A percentile compares a stretch with the other conserved stretches of the same genome.
phyloP scores from a whole-genome alignment of 2,888 invertebrate species.

The Epinotia bilunana region DNA sequence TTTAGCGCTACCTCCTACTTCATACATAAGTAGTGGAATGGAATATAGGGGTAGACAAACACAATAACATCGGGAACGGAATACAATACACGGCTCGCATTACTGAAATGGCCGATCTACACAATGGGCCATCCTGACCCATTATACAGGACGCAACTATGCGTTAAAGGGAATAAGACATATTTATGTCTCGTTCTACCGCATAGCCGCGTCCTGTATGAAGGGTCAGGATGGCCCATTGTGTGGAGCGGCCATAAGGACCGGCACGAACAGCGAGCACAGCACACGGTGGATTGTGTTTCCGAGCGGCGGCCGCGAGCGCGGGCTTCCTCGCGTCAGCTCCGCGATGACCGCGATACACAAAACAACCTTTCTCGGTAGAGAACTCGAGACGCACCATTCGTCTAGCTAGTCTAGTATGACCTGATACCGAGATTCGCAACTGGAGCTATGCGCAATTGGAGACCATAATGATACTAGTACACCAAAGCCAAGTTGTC shows the following conservation, averaged over 20 bases:
- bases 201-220: too few species aligned
- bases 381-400: background rate
- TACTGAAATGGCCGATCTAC: too few species aligned
- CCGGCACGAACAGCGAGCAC: background rate
- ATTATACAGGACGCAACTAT: too few species aligned
- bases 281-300: background rate
- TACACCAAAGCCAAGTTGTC: background rate
- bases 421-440: background rate
- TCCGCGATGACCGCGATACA: background rate
- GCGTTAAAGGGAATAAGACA: too few species aligned
- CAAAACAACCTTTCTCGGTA: background rate
- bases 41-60: background rate
- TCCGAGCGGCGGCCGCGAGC: background rate
- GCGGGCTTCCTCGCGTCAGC: background rate
- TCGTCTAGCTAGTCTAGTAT: background rate
- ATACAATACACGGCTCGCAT: background rate
- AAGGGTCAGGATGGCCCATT: too few species aligned
- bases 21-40: background rate
- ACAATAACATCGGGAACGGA: background rate
- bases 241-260: too few species aligned
- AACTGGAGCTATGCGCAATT: background rate
- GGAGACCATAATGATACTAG: background rate
- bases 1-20: background rate
- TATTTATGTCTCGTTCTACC: too few species aligned
- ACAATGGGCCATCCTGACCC: too few species aligned